Conservation (phyloP, 1,140 invertebrate genomes). For the Trichonephila clavata region DNA sequence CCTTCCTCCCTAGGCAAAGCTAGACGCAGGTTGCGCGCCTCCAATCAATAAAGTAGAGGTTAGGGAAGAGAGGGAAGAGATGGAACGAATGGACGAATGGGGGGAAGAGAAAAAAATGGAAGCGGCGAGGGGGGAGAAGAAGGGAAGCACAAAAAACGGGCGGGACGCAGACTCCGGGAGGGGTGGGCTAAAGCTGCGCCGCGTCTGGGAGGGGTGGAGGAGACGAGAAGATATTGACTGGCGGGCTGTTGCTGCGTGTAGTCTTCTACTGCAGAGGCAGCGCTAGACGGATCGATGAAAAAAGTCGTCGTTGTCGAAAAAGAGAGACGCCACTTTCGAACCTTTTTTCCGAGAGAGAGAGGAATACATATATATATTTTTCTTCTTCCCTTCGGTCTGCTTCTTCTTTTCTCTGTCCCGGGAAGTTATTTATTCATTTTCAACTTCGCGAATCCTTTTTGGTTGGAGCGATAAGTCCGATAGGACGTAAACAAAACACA, state of each 20-base stretch:
- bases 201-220: slow-evolving; percentile 54
- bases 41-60: slow-evolving; percentile 77
- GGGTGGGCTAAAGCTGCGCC: slow-evolving; percentile 31
- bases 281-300: slow-evolving; percentile 76
- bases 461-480: slow-evolving; percentile 33
- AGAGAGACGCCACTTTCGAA: slow-evolving; percentile 74
- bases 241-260: slow-evolving; percentile 71
- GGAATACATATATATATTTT: no score
- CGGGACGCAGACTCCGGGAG: slow-evolving; percentile 35
- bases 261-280: slow-evolving; percentile 40
- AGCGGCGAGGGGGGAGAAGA: slow-evolving; percentile 6
- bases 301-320: slow-evolving; percentile 65
- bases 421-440: slow-evolving; percentile 60
- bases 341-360: not conserved
- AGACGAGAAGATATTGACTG: slow-evolving; percentile 74
- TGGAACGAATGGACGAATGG: slow-evolving; percentile 57
- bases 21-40: slow-evolving; percentile 76
- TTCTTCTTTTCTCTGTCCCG: slow-evolving; percentile 29
- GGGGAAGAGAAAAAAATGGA: slow-evolving; percentile 54
- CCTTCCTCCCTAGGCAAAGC: slow-evolving; percentile 69
- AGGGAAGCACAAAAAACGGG: slow-evolving; percentile 41
- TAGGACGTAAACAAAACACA: slow-evolving; percentile 40
- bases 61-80: slow-evolving; percentile 38
- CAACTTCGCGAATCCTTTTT: slow-evolving; percentile 54
- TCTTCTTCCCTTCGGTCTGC: slow-evolving; percentile 29